phyloP scores from a whole-genome alignment of 1,140 invertebrate genomes.

The Magallana gigas region DNA sequence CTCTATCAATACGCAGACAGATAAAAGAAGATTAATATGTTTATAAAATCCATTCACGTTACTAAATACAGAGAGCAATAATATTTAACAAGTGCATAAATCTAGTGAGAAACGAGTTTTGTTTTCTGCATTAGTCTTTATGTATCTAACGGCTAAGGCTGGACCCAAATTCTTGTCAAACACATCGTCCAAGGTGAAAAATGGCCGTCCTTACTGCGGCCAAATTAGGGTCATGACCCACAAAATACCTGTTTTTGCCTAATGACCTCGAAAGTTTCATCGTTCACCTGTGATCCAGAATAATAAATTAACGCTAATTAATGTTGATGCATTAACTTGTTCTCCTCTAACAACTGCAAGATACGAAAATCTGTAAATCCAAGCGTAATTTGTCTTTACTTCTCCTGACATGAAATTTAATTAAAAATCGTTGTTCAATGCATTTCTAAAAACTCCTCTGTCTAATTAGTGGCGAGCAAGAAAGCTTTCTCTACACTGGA shows the following conservation, averaged over 20 bases:
- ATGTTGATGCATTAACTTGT: neutral
- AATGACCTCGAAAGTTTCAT: conserved; percentile 12
- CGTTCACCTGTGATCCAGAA: conserved; percentile 8
- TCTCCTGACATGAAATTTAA: too few relatives aligned
- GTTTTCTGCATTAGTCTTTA: conserved; percentile 16
- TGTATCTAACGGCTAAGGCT: conserved; percentile 13
- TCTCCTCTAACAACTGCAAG: neutral
- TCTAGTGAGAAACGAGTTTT: neutral
- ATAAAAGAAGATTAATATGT: neutral
- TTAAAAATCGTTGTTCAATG: too few relatives aligned
- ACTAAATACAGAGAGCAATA: neutral
- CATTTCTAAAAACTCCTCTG: too few relatives aligned
- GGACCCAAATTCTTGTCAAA: conserved; percentile 1
- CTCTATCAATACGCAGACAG: neutral
- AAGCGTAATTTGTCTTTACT: too few relatives aligned
- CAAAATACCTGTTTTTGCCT: neutral
- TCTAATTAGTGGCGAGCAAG: too few relatives aligned
- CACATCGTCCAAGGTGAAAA: neutral
- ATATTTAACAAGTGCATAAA: neutral
- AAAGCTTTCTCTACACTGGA: too few relatives aligned
- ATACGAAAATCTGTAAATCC: too few relatives aligned
- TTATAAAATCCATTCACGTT: neutral
- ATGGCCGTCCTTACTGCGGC: neutral
- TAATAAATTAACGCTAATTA: neutral
- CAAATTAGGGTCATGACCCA: conserved; percentile 11